Evolutionary conservation across 2,888 invertebrate species (phyloP).

Genomic region (Platypus cylindrus): DNA sequence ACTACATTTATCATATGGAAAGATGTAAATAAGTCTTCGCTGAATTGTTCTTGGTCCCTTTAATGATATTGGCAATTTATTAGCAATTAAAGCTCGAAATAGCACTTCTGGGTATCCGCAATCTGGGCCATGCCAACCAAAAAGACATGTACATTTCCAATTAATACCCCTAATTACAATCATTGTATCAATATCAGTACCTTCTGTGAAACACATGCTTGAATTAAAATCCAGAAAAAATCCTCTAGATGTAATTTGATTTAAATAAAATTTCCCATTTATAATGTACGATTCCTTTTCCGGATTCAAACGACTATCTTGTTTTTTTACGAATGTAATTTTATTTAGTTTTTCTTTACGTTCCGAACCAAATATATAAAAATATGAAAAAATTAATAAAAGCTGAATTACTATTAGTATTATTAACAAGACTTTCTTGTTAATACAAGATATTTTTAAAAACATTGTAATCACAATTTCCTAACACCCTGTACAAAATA

Average conservation of each 20-base stretch:
- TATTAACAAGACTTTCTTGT: slow-evolving; percentile 5
- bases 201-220: slow-evolving; percentile 33
- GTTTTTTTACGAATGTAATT: slow-evolving; percentile 10
- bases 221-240: slow-evolving; percentile 33
- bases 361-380: slow-evolving; percentile 8
- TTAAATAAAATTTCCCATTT: slow-evolving; percentile 22
- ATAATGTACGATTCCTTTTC: neutral
- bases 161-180: slow-evolving; percentile 26
- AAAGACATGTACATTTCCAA: slow-evolving; percentile 41
- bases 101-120: slow-evolving; percentile 55
- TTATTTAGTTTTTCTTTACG: slow-evolving; percentile 9
- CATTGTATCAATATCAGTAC: slow-evolving; percentile 34
- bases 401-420: slow-evolving; percentile 8
- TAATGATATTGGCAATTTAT: slow-evolving; percentile 37
- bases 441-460: slow-evolving; percentile 3
- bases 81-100: slow-evolving; percentile 50
- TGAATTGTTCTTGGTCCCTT: slow-evolving; percentile 35
- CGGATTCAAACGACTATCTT: neutral
- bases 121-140: slow-evolving; percentile 50
- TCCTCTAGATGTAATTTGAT: slow-evolving; percentile 17
- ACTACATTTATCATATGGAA: slow-evolving; percentile 41
- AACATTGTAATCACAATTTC: slow-evolving; percentile 5
- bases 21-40: slow-evolving; percentile 44
- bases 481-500: neutral
- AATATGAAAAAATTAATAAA: slow-evolving; percentile 10